Base-by-base conservation (phyloP, 2,797 vertebrate genomes). In the Acipenser transmontanus region DNA sequence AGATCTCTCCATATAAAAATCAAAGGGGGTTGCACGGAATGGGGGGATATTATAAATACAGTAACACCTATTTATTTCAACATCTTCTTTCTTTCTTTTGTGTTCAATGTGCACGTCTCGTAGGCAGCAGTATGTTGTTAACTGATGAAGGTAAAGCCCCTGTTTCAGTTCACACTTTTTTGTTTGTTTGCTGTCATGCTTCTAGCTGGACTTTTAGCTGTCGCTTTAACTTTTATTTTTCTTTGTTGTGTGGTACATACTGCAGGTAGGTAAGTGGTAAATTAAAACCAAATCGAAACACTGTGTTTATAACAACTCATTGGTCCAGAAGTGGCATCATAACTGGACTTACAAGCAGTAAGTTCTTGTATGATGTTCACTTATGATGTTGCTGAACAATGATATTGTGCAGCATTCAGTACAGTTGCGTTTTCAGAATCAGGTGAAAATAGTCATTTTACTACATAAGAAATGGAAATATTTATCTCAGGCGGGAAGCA, bases 121-220 rank as follows among this genome's bases (percentile, higher is more conserved):
- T 70, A 72, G 62, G 63, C 66, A 62, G 63, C 48, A 70, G 48
- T 67, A 50, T 68, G 68, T 57, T 67, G 62, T 68, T 62, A 64
- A 59, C 62, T 34, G 68, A 72, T 61, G 66, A 70, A 72, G 68
- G 68, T 72, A 72, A 72, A 47, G 47, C 20, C 52, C 17, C 11
- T 9, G 61, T 66, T 48, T 14, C 54, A 61, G 50, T 62, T 60
- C 49, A 62, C 62, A 13, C 49, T 64, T 49, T 17, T 17, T 34
- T 34, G 52, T 66, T 59, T 70, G 52, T 65, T 66, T 66, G 64
- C 60, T 64, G 20, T 49, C 47, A 51, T 48, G 64, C 64, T 70
- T 68, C 61, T 61, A 64, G 67, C 60, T 20, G 54, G 63, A 17
- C 17, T 17, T 17, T 17, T 17, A 61, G 63, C 56, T 64, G 49